A percentile compares a stretch with the other conserved stretches of the same genome.
phyloP scores from a whole-genome alignment of 2,113 vertebrate species.

The Riparia riparia region DNA sequence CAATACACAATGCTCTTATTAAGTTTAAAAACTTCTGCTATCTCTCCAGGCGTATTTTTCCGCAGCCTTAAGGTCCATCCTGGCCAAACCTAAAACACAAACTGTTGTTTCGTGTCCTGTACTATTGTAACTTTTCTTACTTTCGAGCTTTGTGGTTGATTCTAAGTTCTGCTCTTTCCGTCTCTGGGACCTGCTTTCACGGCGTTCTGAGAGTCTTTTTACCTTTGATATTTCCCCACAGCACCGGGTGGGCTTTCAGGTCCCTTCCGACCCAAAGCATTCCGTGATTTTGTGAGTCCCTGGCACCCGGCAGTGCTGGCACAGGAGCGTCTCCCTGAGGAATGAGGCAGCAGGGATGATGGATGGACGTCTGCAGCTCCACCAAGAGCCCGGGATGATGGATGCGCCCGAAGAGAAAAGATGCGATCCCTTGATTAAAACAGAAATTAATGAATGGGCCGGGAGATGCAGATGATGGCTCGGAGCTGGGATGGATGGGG shows the following conservation, averaged over 20 bases:
- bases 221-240: no score
- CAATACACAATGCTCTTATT: no score
- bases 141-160: no score
- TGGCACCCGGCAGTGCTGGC: not conserved
- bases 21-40: no score
- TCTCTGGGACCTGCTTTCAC: no score
- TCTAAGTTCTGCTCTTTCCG: no score
- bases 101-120: no score
- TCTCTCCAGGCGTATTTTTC: no score
- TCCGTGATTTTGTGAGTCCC: not conserved
- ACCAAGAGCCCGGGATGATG: not conserved
- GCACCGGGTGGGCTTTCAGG: not conserved
- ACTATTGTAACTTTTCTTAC: no score
- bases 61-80: no score
- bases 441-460: conserved; percentile 36
- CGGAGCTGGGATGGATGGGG: not conserved
- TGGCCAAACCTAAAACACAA: no score
- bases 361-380: conserved; percentile 10
- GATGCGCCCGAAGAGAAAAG: not conserved
- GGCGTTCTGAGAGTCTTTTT: no score
- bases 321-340: not conserved
- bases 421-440: not conserved
- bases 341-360: not conserved
- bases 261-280: not conserved
- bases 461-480: not conserved